Percentiles rank a stretch among this genome's conserved stretches.
phyloP scores from a whole-genome alignment of 2,113 vertebrate genomes.

The Plectropomus leopardus region DNA sequence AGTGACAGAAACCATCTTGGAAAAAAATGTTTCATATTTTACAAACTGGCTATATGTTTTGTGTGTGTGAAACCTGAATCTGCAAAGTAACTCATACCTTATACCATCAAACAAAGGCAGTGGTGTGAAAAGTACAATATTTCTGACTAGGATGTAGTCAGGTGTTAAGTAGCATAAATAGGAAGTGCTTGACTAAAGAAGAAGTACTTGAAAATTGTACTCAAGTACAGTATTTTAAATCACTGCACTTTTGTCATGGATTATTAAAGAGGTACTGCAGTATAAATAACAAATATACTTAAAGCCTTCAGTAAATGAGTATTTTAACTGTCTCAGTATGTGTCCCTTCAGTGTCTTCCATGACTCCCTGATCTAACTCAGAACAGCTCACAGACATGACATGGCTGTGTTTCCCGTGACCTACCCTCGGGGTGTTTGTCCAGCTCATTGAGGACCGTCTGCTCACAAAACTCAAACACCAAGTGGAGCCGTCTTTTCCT shows the following conservation, averaged over 20 bases:
- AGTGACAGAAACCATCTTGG: too few relatives aligned
- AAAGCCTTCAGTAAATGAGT: too few relatives aligned
- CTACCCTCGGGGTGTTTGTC: constrained; percentile 89
- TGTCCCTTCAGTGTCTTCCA: neutral
- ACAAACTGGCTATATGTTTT: neutral
- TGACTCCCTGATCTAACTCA: neutral
- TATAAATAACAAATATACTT: neutral
- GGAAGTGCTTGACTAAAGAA: neutral
- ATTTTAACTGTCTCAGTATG: too few relatives aligned
- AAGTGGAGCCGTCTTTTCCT: constrained; percentile 90
- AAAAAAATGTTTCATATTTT: neutral
- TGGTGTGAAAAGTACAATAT: neutral
- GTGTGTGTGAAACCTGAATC: too few relatives aligned
- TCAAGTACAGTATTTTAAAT: neutral
- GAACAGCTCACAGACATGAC: neutral
- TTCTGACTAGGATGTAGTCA: neutral
- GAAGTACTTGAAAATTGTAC: neutral
- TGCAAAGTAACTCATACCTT: neutral
- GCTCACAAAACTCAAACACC: constrained; percentile 93
- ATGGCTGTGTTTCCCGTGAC: constrained; percentile 33
- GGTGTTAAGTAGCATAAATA: neutral
- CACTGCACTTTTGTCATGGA: neutral
- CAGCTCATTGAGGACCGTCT: constrained; percentile 91
- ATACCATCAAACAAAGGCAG: neutral
- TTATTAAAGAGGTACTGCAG: neutral